Base-by-base conservation (phyloP, 2,888 invertebrate genomes). In the Helleia helle region DNA sequence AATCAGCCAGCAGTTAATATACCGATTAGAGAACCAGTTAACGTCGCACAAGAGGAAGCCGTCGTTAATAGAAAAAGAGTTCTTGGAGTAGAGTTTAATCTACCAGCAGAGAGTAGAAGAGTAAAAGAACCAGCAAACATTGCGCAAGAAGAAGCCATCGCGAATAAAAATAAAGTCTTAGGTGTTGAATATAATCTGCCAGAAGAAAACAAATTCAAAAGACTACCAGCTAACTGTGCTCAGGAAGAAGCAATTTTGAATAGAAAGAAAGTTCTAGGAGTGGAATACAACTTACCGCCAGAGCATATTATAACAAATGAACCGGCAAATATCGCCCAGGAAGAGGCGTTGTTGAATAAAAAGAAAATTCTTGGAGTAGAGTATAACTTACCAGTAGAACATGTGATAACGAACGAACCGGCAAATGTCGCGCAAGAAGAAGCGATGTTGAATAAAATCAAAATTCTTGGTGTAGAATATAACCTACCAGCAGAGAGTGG, bases 121-220 rank as follows among this genome's bases (percentile, higher is more conserved):
- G 13, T 25, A 11, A 29, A 26, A 0, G 66, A 67, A 49, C 71
- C 80, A 0, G 59, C 50, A 46, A 81, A 77, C 0, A 77, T 83
- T 2, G 86, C 87, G 1, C 81, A 89, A 42, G 88, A 84, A 8
- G 88, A 88, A 41, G 89, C 90, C 0, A 69, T 89, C 47, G 64
- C 75, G 37, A 91, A 91, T 54, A 89, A 87, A 61, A 56, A 87
- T 12, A 89, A 86, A 63, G 80, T 91, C 1, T 60, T 91, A 41
- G 83, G 87, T 2, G 86, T 88, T 0, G 90, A 91, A 59, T 90
- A 87, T 48, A 87, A 86, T 39, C 62, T 86, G 2, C 76, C 81
- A 3, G 27, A 57, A 0, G 62, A 63, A 47, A 42, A 44, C 8
- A 6, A 48, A 8, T 31, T 42, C 13, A 61, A 55, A 40, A 71